These are phyloP conservation scores for Camelus dromedarius DNA, from an alignment of 2,113 vertebrate species.

Conservation along the genomic window DNA sequence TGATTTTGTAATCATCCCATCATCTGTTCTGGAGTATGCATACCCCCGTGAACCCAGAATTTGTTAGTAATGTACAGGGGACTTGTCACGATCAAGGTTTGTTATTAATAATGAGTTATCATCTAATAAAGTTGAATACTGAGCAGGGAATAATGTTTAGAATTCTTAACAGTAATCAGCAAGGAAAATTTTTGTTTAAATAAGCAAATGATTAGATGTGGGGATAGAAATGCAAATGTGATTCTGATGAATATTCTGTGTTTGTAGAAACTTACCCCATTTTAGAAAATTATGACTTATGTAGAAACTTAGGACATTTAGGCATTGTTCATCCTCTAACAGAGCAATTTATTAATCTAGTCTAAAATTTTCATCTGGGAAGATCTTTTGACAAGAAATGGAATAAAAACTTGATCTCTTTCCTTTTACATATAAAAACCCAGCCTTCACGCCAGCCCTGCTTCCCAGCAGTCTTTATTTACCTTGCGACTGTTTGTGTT, in stretches of 20 bases:
- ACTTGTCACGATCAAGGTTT: background rate
- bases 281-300: background rate
- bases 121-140: background rate
- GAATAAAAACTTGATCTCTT: conserved; percentile 16
- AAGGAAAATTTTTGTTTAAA: conserved; percentile 5
- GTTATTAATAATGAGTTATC: background rate
- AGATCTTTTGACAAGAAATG: conserved; percentile 2
- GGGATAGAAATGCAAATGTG: background rate
- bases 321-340: background rate
- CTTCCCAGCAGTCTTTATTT: conserved; percentile 39
- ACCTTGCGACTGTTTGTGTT: background rate
- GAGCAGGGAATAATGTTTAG: conserved; percentile 11
- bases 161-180: background rate
- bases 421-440: conserved; percentile 26
- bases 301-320: background rate
- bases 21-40: background rate
- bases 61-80: background rate
- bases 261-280: background rate
- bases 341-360: background rate
- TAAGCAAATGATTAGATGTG: background rate
- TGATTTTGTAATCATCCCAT: conserved; percentile 12
- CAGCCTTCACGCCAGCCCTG: background rate
- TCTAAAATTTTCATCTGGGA: conserved; percentile 1
- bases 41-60: background rate
- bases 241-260: conserved; percentile 43